phyloP scores from a whole-genome alignment of 2,888 invertebrate genomes.

The Glaucopsyche alexis region DNA sequence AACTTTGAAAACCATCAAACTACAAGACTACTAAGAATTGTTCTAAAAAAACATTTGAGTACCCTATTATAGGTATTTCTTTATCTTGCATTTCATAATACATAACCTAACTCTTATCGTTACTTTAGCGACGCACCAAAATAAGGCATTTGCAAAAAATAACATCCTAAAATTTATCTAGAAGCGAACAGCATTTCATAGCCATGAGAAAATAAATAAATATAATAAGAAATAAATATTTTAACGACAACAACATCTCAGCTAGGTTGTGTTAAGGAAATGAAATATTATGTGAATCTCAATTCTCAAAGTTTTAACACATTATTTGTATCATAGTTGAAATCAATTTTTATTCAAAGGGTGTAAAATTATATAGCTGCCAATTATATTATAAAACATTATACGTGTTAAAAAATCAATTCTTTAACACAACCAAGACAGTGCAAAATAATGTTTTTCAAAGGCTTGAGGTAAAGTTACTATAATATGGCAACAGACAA shows the following conservation, averaged over 20 bases:
- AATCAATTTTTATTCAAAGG: background rate
- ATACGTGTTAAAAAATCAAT: constrained; percentile 16
- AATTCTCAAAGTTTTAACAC: background rate
- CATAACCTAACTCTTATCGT: constrained; percentile 25
- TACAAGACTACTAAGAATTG: background rate
- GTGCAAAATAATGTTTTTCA: constrained; percentile 8
- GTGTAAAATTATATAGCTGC: background rate
- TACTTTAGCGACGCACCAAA: constrained; percentile 55
- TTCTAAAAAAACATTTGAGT: background rate
- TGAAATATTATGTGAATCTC: background rate
- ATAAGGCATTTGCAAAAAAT: constrained; percentile 52
- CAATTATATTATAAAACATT: background rate
- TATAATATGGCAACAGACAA: constrained; percentile 73
- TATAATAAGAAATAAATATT: constrained; percentile 43
- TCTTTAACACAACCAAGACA: constrained; percentile 36
- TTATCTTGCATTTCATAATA: constrained; percentile 5
- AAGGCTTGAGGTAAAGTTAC: constrained; percentile 65
- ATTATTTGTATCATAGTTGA: too few relatives aligned
- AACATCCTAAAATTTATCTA: constrained; percentile 53
- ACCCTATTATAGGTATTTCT: background rate
- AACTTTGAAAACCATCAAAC: background rate
- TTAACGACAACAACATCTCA: constrained; percentile 23
- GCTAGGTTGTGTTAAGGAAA: constrained; percentile 33
- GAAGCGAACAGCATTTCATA: constrained; percentile 52
- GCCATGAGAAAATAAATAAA: constrained; percentile 56